Evolutionary conservation across 2,888 invertebrate species (phyloP).

Genomic region (Willowsia nigromaculata): DNA sequence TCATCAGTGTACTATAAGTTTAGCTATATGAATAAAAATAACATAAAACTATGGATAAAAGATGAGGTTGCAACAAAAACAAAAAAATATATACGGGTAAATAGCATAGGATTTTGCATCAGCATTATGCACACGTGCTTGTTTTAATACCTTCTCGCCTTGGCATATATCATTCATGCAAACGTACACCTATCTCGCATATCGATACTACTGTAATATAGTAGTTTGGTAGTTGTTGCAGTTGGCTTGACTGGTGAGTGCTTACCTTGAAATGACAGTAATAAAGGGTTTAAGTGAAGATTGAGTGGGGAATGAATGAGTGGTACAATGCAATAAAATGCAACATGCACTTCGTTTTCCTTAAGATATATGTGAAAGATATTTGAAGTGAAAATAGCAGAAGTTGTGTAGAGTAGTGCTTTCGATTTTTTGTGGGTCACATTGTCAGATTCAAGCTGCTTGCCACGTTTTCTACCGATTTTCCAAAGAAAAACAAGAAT

Average conservation of each 20-base stretch:
- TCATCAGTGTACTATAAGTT: background rate
- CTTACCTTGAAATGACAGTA: constrained; percentile 38
- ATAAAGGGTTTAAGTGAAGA: background rate
- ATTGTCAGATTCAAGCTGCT: background rate
- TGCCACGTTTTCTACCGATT: background rate
- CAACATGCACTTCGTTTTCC: background rate
- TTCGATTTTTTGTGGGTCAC: background rate
- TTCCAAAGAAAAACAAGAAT: too few relatives aligned
- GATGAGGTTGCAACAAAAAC: background rate
- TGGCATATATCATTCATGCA: background rate
- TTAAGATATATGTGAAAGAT: too few relatives aligned
- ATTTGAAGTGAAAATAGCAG: background rate
- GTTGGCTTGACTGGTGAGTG: background rate
- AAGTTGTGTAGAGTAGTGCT: background rate
- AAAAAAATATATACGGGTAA: background rate
- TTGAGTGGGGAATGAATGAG: background rate
- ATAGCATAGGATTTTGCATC: background rate
- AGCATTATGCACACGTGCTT: background rate
- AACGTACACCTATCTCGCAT: background rate
- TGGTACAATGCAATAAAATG: background rate
- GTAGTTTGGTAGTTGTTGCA: background rate
- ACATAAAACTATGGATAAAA: background rate
- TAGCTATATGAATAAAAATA: background rate
- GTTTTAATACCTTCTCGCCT: background rate
- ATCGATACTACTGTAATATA: too few relatives aligned